phyloP scores from a whole-genome alignment of 2,113 vertebrate species.

The Colistium nudipinnis region DNA sequence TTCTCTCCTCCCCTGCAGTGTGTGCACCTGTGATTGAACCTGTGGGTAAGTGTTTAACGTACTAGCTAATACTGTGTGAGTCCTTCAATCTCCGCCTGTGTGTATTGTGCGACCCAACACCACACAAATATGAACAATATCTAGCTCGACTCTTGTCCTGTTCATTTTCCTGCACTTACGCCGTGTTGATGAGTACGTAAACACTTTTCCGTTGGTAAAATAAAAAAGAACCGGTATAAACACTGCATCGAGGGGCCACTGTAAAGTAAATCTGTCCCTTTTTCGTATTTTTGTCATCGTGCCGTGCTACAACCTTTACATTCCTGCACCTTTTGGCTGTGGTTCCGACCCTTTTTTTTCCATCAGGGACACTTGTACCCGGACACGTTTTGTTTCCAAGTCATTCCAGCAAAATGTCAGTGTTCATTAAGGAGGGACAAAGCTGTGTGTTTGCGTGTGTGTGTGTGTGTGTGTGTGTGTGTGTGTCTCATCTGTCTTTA shows the following conservation, averaged over 20 bases:
- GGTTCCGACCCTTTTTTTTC: conserved; percentile 17
- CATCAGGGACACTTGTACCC: conserved; percentile 23
- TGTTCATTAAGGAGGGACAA: conserved; percentile 17
- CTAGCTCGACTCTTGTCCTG: conserved; percentile 48
- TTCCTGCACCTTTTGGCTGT: conserved; percentile 55
- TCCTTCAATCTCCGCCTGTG: conserved; percentile 37
- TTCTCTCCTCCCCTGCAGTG: conserved; percentile 45
- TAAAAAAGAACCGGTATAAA: conserved; percentile 6
- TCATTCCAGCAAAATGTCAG: conserved; percentile 45
- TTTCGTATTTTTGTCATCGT: conserved; percentile 42
- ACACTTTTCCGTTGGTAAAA: conserved; percentile 8
- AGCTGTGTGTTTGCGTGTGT: conserved; percentile 9
- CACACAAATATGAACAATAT: conserved; percentile 41
- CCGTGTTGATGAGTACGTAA: conserved; percentile 44
- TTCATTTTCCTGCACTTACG: conserved; percentile 28
- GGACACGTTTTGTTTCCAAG: conserved; percentile 30
- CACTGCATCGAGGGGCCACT: conserved; percentile 31
- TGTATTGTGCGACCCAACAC: conserved; percentile 34
- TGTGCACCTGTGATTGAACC: conserved; percentile 34
- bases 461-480: conserved; percentile 1
- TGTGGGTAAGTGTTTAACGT: conserved; percentile 43
- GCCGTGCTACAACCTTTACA: conserved; percentile 35
- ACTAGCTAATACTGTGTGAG: conserved; percentile 47
- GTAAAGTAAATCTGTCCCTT: conserved; percentile 28
- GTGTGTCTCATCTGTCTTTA: conserved; percentile 24